Conservation (phyloP, 1,140 invertebrate genomes). For the Zaprionus tsacasi region DNA sequence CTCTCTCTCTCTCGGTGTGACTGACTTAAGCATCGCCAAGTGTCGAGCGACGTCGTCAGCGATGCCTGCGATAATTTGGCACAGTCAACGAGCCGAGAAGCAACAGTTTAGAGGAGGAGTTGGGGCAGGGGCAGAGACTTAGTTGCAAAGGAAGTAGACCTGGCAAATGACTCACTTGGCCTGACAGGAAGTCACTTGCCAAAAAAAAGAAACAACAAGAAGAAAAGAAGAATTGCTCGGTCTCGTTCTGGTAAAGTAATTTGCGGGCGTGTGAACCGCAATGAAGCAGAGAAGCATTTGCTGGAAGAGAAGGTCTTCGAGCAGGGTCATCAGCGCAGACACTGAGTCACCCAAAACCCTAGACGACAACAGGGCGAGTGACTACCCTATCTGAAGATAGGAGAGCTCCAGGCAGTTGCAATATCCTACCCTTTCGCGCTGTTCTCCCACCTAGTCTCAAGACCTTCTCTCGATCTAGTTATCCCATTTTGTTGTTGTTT, state of each 20-base stretch:
- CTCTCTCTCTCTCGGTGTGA: not conserved
- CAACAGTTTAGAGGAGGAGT: too few relatives aligned
- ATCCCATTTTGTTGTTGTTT: not conserved
- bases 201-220: constrained; percentile 11
- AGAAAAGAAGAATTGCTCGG: constrained; percentile 2
- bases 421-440: too few relatives aligned
- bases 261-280: constrained; percentile 38
- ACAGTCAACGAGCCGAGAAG: constrained; percentile 28
- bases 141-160: constrained; percentile 16
- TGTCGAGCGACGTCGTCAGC: constrained; percentile 1
- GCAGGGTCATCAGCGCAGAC: constrained; percentile 15
- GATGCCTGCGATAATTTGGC: constrained; percentile 28
- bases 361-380: not conserved
- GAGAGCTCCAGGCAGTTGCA: too few relatives aligned
- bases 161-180: constrained; percentile 27
- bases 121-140: not conserved
- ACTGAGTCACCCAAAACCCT: not conserved
- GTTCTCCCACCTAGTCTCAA: not conserved
- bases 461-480: not conserved
- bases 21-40: not conserved
- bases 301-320: not conserved
- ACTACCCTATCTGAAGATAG: not conserved
- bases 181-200: constrained; percentile 29
- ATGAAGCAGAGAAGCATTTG: not conserved
- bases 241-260: constrained; percentile 31